Percentiles rank a stretch among this genome's conserved stretches.
These are phyloP conservation scores for Lontra canadensis DNA, from an alignment of 2,113 vertebrate species.

Conservation along the genomic window DNA sequence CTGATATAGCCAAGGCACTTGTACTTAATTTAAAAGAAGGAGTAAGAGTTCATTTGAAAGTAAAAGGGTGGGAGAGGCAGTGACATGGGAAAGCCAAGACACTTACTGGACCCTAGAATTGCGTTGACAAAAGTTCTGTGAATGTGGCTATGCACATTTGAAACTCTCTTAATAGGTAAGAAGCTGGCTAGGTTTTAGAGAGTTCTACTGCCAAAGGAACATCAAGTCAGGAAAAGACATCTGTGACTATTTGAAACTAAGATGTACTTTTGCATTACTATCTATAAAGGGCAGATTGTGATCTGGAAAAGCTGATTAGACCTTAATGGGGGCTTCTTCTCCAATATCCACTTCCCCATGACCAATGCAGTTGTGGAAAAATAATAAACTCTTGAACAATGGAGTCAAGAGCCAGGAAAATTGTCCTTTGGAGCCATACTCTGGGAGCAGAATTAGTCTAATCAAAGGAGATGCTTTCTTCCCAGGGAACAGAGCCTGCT, in stretches of 20 bases:
- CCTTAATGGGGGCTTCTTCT: not conserved
- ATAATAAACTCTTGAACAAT: not conserved
- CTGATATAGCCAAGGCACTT: rapidly evolving
- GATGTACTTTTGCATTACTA: not conserved
- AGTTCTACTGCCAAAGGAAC: not conserved
- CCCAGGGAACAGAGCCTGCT: not conserved
- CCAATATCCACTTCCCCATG: not conserved
- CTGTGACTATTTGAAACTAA: not conserved
- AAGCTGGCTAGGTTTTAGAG: not conserved
- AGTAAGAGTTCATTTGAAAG: not conserved
- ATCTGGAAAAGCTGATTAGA: not conserved
- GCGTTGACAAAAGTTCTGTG: not conserved
- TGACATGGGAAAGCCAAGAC: no score
- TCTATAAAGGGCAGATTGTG: not conserved
- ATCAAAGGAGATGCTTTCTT: not conserved
- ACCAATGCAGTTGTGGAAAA: not conserved
- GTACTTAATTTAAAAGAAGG: not conserved
- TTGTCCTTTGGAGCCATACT: not conserved
- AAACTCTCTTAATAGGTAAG: not conserved
- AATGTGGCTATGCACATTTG: rapidly evolving
- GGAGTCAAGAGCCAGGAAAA: not conserved
- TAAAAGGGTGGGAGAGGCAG: not conserved
- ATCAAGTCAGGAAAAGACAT: not conserved
- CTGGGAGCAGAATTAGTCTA: not conserved
- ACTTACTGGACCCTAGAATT: rapidly evolving